Evolutionary conservation across 2,113 vertebrate species (phyloP).

Genomic region (Seriola aureovittata): DNA sequence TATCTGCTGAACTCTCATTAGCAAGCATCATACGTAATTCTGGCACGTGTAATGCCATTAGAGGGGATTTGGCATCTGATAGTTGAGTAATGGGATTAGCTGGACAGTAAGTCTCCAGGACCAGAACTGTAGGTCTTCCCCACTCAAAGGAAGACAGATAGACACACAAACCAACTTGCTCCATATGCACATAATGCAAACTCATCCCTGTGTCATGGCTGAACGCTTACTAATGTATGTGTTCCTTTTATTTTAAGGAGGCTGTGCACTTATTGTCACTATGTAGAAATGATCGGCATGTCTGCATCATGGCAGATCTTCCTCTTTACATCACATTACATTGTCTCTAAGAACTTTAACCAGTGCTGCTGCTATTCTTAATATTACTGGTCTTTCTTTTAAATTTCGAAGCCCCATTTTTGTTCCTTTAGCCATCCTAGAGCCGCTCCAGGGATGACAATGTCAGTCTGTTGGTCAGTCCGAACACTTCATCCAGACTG

Average conservation of each 20-base stretch:
- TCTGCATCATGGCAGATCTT: background rate
- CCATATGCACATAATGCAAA: conserved; percentile 13
- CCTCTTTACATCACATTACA: background rate
- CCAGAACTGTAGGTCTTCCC: conserved; percentile 67
- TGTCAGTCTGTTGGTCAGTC: too few species aligned
- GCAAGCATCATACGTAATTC: conserved; percentile 81
- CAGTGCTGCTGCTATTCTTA: background rate
- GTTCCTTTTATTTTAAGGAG: background rate
- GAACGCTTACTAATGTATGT: background rate
- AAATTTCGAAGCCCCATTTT: background rate
- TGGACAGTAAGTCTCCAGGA: conserved; percentile 73
- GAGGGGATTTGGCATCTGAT: conserved; percentile 89
- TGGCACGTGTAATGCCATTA: conserved; percentile 87
- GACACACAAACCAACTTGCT: background rate
- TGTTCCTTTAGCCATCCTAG: too few species aligned
- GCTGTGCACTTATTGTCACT: background rate
- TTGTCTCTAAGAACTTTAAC: background rate
- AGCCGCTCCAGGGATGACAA: too few species aligned
- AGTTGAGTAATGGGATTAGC: conserved; percentile 89
- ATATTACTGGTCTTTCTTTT: background rate
- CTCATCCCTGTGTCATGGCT: conserved; percentile 34
- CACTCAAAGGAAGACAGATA: conserved; percentile 53
- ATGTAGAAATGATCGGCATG: background rate
- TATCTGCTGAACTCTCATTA: conserved; percentile 79
- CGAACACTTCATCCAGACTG: too few species aligned